phyloP scores from a whole-genome alignment of 1,140 invertebrate species.

The Aporrectodea caliginosa region DNA sequence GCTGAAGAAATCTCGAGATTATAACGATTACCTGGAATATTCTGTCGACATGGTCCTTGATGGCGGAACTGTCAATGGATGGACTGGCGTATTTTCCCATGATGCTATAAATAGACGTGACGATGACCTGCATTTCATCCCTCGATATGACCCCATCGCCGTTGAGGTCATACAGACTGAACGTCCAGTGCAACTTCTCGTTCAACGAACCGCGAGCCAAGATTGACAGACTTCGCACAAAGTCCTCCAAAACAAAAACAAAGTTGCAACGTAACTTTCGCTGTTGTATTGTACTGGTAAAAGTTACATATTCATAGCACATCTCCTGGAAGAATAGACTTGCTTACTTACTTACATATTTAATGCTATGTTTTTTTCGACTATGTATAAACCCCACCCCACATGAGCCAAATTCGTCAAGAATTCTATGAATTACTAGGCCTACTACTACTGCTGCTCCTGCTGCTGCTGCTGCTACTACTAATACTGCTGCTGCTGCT shows the following conservation, averaged over 20 bases:
- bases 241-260: constrained; percentile 75
- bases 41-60: constrained; percentile 80
- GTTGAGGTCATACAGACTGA: constrained; percentile 80
- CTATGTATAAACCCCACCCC: too few species aligned
- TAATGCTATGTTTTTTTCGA: too few species aligned
- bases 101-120: constrained; percentile 85
- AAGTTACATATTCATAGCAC: too few species aligned
- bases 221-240: constrained; percentile 60
- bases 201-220: constrained; percentile 67
- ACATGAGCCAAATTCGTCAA: too few species aligned
- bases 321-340: too few species aligned
- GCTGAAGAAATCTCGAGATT: background rate
- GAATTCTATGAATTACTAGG: too few species aligned
- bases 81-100: constrained; percentile 76
- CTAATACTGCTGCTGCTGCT: too few species aligned
- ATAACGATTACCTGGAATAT: constrained; percentile 72
- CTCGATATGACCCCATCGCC: constrained; percentile 70
- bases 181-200: constrained; percentile 84
- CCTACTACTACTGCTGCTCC: too few species aligned
- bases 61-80: constrained; percentile 71
- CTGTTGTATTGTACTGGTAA: too few species aligned
- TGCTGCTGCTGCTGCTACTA: too few species aligned
- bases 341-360: too few species aligned
- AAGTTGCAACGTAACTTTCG: too few species aligned
- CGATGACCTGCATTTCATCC: constrained; percentile 79